Evolutionary conservation across 2,113 vertebrate genomes (phyloP), one percentile per base, ranked within the genome.

Genomic region (Etheostoma cragini): DNA sequence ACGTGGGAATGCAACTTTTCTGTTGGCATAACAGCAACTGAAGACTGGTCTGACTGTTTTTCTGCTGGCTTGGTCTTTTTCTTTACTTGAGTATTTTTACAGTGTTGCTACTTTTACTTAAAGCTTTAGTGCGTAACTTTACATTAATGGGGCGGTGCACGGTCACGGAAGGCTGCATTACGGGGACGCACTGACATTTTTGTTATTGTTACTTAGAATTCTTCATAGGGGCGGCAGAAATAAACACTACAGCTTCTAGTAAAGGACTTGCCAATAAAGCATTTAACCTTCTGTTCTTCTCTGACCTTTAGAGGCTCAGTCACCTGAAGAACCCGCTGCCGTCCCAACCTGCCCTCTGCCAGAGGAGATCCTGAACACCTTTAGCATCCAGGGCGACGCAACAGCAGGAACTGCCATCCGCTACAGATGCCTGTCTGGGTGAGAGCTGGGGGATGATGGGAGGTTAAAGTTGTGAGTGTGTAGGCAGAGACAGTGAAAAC

Each of bases 351-450:
- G 95, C 84, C 88, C 88, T 63, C 86, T 94, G 64, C 93, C 94
- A 1, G 78, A 89, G 12, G 86, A 94, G 24, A 87, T 93, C 80
- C 81, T 54, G 70, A 61, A 77, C 88, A 85, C 86, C 80, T 92
- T 95, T 78, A 91, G 79, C 82, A 86, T 95, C 81, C 80, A 91
- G 82, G 94, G 94, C 22, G 85, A 82, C 15, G 78, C 87, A n/a
- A 54, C 88, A 13, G 85, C 85, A 16, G 94, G 94, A 76, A 87
- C 92, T 1, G 87, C 85, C 62, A 88, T 96, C 68, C 85, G 56
- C 80, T 96, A 96, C 90, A 93, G 91, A 77, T 95, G 95, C 89
- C 80, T 87, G 81, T 90, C 90, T 79, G 94, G 94, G 95, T 96
- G 80, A 95, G 94, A 66, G 65, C 63, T 21, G 63, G 33, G n/a